Percentiles rank a stretch among this genome's conserved stretches.
Conservation (phyloP, 2,113 vertebrate species). For the Lathamus discolor region DNA sequence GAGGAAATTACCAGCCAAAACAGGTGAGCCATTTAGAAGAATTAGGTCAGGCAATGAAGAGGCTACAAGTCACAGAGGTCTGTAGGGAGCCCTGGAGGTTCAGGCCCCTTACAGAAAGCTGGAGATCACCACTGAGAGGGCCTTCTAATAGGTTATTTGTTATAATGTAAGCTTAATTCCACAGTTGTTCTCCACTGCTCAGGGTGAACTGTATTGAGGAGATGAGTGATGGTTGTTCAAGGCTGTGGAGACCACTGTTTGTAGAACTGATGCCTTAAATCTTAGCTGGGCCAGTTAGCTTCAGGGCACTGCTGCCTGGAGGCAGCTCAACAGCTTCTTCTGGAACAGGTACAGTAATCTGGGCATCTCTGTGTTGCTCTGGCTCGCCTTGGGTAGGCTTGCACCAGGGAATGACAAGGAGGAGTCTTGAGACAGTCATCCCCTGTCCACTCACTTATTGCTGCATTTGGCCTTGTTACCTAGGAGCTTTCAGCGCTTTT, state of each 20-base stretch:
- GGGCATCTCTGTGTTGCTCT: not conserved
- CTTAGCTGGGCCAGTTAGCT: not conserved
- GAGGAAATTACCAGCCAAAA: conserved; percentile 34
- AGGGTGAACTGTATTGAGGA: not conserved
- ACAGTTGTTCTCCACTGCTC: not conserved
- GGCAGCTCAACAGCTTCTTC: not conserved
- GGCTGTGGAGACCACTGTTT: fast-evolving
- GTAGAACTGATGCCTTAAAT: not conserved
- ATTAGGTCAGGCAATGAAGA: conserved; percentile 1
- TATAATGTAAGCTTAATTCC: not conserved
- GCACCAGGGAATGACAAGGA: not conserved
- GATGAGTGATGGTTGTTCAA: not conserved
- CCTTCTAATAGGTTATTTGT: not conserved
- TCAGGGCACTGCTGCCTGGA: not conserved
- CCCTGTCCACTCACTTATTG: not conserved
- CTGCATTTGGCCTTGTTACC: not conserved
- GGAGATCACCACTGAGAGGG: not conserved
- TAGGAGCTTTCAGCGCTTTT: not conserved
- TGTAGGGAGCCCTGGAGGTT: not conserved
- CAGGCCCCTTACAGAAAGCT: not conserved
- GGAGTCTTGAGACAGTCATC: not conserved
- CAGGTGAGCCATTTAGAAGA: conserved; percentile 1
- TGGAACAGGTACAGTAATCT: not conserved
- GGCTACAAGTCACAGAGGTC: not conserved
- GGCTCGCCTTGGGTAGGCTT: not conserved